Percentiles rank a stretch among this genome's conserved stretches.
Evolutionary conservation across 2,797 vertebrate species (phyloP).

Genomic region (Pelochelys cantorii): DNA sequence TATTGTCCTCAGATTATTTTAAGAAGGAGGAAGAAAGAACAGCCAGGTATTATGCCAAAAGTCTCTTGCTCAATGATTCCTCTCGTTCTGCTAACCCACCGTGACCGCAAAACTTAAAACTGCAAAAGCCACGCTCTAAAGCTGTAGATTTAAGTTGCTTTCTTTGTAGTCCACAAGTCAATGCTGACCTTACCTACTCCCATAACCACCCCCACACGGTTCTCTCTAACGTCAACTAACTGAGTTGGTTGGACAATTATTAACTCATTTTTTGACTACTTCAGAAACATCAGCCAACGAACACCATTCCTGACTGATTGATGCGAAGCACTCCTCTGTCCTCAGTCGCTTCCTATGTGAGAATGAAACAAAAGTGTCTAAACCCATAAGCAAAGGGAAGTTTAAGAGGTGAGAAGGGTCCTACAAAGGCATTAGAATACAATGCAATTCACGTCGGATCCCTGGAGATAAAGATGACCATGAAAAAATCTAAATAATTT

Average conservation of each 20-base stretch:
- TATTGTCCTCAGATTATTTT: constrained; percentile 56
- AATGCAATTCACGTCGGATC: background rate
- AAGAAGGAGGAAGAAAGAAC: constrained; percentile 57
- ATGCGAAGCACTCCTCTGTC: constrained; percentile 45
- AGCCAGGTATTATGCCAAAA: constrained; percentile 57
- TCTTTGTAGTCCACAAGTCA: background rate
- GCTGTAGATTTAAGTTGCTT: constrained; percentile 30
- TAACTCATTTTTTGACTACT: constrained; percentile 22
- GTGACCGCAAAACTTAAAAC: constrained; percentile 55
- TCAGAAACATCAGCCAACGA: background rate
- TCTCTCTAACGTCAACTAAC: constrained; percentile 37
- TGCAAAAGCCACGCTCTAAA: constrained; percentile 50
- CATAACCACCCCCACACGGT: background rate
- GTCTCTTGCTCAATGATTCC: constrained; percentile 61
- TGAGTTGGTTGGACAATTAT: constrained; percentile 40
- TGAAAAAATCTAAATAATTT: background rate
- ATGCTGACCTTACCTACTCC: constrained; percentile 55
- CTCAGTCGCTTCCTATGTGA: constrained; percentile 33
- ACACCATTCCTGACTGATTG: constrained; percentile 40
- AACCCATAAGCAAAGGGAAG: background rate
- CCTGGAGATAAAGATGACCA: background rate
- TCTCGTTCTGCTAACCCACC: constrained; percentile 47
- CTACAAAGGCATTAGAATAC: constrained; percentile 1
- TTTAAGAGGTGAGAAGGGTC: background rate
- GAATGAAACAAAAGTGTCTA: background rate